phyloP scores from a whole-genome alignment of 2,888 invertebrate genomes.

The Steinernema hermaphroditum region DNA sequence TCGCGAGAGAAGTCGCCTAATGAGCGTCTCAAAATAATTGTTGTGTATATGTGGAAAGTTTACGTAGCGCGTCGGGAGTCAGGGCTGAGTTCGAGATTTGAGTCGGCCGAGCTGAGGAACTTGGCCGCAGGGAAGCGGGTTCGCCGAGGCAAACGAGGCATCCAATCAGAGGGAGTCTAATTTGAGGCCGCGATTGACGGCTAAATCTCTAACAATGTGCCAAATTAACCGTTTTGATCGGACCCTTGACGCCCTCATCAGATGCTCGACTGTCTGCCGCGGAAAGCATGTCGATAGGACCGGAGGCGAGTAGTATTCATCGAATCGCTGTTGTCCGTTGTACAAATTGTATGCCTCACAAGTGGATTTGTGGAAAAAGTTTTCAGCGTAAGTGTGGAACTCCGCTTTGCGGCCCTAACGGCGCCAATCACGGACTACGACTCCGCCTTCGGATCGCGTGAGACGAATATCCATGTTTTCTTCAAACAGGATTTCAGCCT shows the following conservation, averaged over 20 bases:
- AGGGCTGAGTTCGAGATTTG: conserved; percentile 15
- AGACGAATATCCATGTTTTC: conserved; percentile 26
- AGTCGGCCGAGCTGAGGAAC: background rate
- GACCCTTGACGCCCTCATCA: background rate
- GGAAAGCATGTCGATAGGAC: background rate
- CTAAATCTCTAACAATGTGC: conserved; percentile 29
- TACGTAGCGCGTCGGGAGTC: conserved; percentile 11
- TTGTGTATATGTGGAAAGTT: conserved; percentile 26
- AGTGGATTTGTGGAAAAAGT: background rate
- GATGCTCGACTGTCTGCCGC: background rate
- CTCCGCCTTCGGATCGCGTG: conserved; percentile 29
- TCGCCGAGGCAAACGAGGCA: background rate
- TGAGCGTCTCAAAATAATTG: conserved; percentile 25
- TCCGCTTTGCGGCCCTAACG: conserved; percentile 28
- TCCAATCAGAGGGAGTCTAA: conserved; percentile 18
- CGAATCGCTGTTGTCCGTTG: too few species aligned
- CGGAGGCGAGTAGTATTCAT: too few species aligned
- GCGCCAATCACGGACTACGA: conserved; percentile 25
- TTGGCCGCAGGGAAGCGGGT: background rate
- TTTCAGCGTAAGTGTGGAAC: conserved; percentile 17
- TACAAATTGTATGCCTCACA: too few species aligned
- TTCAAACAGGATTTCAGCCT: conserved; percentile 22
- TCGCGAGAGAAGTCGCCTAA: conserved; percentile 17
- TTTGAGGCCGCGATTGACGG: conserved; percentile 18
- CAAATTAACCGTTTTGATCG: conserved; percentile 29